These are phyloP conservation scores for Leptopilina syphax DNA, from an alignment of 2,888 invertebrate species.

Conservation along the genomic window DNA sequence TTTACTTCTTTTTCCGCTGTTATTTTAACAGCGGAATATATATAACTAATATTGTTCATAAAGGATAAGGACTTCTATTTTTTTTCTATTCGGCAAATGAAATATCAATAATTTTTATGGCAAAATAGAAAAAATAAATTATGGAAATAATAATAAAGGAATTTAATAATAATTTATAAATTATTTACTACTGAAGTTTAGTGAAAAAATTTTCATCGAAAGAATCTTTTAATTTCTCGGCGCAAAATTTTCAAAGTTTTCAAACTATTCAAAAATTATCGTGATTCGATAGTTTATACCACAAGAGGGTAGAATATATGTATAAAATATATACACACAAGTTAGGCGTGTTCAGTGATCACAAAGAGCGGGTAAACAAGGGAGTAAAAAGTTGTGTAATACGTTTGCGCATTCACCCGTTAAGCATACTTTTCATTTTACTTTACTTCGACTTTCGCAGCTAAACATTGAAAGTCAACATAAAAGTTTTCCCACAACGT, in stretches of 20 bases:
- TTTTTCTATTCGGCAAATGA: too few relatives aligned
- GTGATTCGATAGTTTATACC: background rate
- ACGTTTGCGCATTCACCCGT: slow-evolving; percentile 12
- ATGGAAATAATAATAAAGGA: too few relatives aligned
- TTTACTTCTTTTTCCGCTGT: too few relatives aligned
- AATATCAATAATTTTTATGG: too few relatives aligned
- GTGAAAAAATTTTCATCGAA: too few relatives aligned
- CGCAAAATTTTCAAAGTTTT: background rate
- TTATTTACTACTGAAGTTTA: too few relatives aligned
- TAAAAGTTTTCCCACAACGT: background rate
- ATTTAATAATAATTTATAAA: too few relatives aligned
- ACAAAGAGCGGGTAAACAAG: slow-evolving; percentile 11
- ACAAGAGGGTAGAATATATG: background rate
- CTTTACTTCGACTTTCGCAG: background rate
- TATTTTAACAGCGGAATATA: too few relatives aligned
- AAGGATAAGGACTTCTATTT: too few relatives aligned
- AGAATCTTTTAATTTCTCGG: too few relatives aligned
- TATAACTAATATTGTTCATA: too few relatives aligned
- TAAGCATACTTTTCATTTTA: slow-evolving; percentile 19
- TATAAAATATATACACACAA: background rate
- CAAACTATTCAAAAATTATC: background rate
- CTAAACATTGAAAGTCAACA: background rate
- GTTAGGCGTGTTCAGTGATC: slow-evolving; percentile 15
- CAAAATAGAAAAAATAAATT: too few relatives aligned
- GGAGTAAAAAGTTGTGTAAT: slow-evolving; percentile 19